phyloP scores from a whole-genome alignment of 2,888 invertebrate genomes.

The Lymantria monacha region DNA sequence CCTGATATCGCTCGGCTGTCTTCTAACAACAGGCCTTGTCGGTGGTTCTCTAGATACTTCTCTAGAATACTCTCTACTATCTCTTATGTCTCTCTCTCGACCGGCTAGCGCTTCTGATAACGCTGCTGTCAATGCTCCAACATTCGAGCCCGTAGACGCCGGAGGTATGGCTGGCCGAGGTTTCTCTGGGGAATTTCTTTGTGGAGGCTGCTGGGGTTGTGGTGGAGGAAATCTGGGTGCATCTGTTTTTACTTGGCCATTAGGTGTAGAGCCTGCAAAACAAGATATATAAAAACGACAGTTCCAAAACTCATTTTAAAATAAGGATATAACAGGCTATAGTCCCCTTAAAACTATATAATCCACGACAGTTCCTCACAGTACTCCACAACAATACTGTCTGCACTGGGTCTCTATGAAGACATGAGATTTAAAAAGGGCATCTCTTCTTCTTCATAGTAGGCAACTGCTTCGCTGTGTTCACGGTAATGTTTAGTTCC shows the following conservation, averaged over 20 bases:
- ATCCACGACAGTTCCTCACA: too few relatives aligned
- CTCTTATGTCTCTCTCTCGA: conserved; percentile 39
- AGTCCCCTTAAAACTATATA: not conserved
- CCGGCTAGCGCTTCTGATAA: conserved; percentile 62
- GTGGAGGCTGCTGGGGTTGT: conserved; percentile 46
- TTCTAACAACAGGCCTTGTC: conserved; percentile 50
- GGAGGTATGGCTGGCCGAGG: conserved; percentile 43
- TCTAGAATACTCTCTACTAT: conserved; percentile 60
- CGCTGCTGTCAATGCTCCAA: conserved; percentile 64
- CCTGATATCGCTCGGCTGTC: conserved; percentile 68
- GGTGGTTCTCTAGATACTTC: conserved; percentile 68
- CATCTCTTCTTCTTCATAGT: too few relatives aligned
- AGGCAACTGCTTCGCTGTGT: too few relatives aligned
- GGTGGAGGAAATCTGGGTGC: conserved; percentile 62
- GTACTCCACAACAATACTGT: too few relatives aligned
- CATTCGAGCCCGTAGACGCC: conserved; percentile 39
- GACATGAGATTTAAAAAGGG: too few relatives aligned
- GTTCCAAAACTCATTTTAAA: too few relatives aligned
- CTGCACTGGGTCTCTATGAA: too few relatives aligned
- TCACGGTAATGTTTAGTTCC: too few relatives aligned
- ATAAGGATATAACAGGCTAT: too few relatives aligned
- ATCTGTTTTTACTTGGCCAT: conserved; percentile 65
- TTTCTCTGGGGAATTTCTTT: conserved; percentile 61
- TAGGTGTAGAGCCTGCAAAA: conserved; percentile 57
- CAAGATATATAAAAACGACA: not conserved